Evolutionary conservation across 2,113 vertebrate genomes (phyloP), one percentile per base, ranked within the genome.

Genomic region (Sinocyclocheilus maitianheensis): DNA sequence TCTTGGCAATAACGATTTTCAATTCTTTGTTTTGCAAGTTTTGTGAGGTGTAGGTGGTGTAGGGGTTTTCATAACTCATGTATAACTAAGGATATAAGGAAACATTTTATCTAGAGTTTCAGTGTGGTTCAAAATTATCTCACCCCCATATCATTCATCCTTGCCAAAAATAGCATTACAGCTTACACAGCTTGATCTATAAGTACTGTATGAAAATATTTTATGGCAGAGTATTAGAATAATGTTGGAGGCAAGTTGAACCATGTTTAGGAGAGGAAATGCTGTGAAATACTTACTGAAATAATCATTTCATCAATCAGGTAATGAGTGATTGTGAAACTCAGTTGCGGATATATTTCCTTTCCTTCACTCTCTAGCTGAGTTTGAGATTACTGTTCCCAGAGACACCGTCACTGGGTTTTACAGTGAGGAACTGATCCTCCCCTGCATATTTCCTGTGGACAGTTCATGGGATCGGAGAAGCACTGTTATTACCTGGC

Each of bases 401-500:
- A 62, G 34, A 12, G 24, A 2, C 4, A 58, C 60, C 0, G 75
- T 85, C 51, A 10, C 86, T 13, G 89, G 88, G 2, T 30, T 84
- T 40, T 75, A 81, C 37, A 76, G 86, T 1, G 82, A 71, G 14
- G 20, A 37, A 1, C 37, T 87, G 24, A 72, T 91, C 16, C 85
- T 92, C n/a, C 20, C 77, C 65, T 93, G 91, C 85, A 84, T 34
- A 1, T 93, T 93, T 75, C 77, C 87, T 4, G 62, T 86, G 74
- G 65, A 63, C 4, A 20, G 55, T 2, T n/a, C 6, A 3, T 85
- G 81, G 53, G 62, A 88, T 18, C 20, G 80, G 16, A 55, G 13
- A 16, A 85, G 79, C 34, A 84, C 67, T 2, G 85, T 91, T 20
- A 85, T 92, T 22, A 91, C 87, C 1, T 93, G 92, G 92, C 90